phyloP scores from a whole-genome alignment of 2,113 vertebrate genomes.

The Sitta europaea region DNA sequence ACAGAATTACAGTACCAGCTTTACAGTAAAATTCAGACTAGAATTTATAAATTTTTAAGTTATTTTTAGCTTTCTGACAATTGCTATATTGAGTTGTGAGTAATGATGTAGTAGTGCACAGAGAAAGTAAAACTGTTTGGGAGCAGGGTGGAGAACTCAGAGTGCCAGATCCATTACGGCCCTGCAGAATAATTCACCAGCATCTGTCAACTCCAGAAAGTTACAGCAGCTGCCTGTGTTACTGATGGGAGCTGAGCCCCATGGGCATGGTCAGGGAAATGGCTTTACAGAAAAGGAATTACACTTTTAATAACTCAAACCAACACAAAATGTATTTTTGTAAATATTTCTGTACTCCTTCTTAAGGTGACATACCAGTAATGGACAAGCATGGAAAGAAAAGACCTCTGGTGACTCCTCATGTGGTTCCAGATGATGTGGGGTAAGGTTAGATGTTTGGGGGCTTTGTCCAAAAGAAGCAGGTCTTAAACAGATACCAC shows the following conservation, averaged over 20 bases:
- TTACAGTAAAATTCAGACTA: not conserved
- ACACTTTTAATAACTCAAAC: not conserved
- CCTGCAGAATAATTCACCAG: not conserved
- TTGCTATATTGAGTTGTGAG: not conserved
- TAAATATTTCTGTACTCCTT: not conserved
- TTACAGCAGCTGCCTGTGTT: not conserved
- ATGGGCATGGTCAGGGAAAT: not conserved
- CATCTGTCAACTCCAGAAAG: not conserved
- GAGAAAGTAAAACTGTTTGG: not conserved
- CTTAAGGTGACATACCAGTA: conserved; percentile 55
- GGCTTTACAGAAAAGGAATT: not conserved
- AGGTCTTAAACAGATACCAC: not conserved
- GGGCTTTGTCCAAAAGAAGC: not conserved
- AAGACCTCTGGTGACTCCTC: conserved; percentile 46
- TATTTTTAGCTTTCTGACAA: not conserved
- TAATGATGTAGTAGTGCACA: not conserved
- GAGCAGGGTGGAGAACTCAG: not conserved
- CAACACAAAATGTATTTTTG: not conserved
- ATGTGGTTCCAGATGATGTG: conserved; percentile 60
- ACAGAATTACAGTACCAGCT: not conserved
- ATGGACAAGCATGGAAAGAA: conserved; percentile 75
- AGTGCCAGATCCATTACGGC: not conserved
- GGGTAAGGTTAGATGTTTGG: conserved; percentile 62
- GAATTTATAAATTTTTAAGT: not conserved
- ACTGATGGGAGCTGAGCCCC: not conserved